These are phyloP conservation scores for Epinephelus malabaricus DNA, from an alignment of 2,797 vertebrate species.

Conservation along the genomic window DNA sequence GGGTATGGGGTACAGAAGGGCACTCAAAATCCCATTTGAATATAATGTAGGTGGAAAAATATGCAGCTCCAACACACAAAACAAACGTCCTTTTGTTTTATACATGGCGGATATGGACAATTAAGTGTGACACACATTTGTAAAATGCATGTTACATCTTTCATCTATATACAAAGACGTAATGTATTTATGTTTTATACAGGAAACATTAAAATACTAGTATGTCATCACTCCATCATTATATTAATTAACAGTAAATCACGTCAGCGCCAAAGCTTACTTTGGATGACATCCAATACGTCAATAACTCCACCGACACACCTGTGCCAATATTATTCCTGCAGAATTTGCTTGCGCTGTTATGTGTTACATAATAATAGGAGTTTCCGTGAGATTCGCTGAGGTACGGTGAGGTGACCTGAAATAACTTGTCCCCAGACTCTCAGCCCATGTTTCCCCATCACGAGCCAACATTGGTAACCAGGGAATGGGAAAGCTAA, in stretches of 20 bases:
- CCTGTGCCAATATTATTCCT: neutral
- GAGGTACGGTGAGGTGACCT: slow-evolving; percentile 20
- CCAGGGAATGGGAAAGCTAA: slow-evolving; percentile 30
- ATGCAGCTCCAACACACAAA: neutral
- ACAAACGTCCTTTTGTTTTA: neutral
- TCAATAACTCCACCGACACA: neutral
- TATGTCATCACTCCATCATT: neutral
- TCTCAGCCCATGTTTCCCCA: slow-evolving; percentile 31
- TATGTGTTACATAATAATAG: slow-evolving; percentile 5
- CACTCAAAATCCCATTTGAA: slow-evolving; percentile 32
- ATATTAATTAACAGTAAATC: neutral
- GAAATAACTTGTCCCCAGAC: slow-evolving; percentile 35
- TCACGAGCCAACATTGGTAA: slow-evolving; percentile 19
- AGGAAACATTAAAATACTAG: neutral
- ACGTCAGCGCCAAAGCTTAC: neutral
- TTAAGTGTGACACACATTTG: neutral
- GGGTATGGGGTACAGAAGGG: neutral
- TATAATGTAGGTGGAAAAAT: slow-evolving; percentile 14
- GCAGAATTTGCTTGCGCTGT: neutral
- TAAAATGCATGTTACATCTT: no score
- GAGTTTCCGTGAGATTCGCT: slow-evolving; percentile 10
- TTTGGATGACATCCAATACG: neutral
- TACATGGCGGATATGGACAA: neutral
- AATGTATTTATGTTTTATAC: neutral
- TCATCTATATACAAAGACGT: neutral